Percentiles rank a stretch among this genome's conserved stretches.
These are phyloP conservation scores for Oscheius sp. DNA, from an alignment of 2,888 invertebrate genomes.

Conservation along the genomic window DNA sequence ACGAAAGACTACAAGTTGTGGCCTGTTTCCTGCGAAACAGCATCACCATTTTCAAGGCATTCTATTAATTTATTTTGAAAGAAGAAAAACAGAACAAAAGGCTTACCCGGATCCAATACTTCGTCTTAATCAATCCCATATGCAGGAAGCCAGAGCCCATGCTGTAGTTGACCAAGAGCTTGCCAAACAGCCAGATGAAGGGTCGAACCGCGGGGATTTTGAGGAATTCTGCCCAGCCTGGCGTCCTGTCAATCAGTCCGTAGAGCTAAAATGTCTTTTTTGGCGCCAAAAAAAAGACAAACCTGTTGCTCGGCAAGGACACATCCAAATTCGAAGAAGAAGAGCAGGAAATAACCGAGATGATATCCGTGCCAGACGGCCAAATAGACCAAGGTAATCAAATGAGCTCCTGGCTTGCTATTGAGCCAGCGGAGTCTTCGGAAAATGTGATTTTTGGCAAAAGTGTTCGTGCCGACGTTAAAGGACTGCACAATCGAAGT, in stretches of 20 bases:
- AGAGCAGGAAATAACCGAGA: slow-evolving; percentile 91
- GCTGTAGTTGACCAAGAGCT: slow-evolving; percentile 64
- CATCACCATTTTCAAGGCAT: no score
- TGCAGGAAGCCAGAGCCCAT: slow-evolving; percentile 72
- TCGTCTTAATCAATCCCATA: slow-evolving; percentile 73
- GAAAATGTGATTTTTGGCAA: slow-evolving; percentile 90
- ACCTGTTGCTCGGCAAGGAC: slow-evolving; percentile 88
- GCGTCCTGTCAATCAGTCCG: slow-evolving; percentile 61
- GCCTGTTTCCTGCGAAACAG: no score
- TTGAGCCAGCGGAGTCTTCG: slow-evolving; percentile 91
- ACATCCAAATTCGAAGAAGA: slow-evolving; percentile 89
- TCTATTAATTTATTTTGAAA: no score
- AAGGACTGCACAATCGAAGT: slow-evolving; percentile 90
- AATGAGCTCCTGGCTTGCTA: slow-evolving; percentile 84
- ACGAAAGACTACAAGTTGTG: no score
- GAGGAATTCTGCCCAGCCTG: slow-evolving; percentile 61
- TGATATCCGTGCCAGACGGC: slow-evolving; percentile 96
- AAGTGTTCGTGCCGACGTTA: slow-evolving; percentile 94
- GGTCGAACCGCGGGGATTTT: slow-evolving; percentile 55
- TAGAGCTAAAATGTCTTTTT: slow-evolving; percentile 58
- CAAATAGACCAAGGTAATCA: slow-evolving; percentile 85
- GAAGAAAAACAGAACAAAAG: not conserved
- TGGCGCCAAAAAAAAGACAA: slow-evolving; percentile 59
- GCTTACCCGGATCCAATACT: slow-evolving; percentile 68
- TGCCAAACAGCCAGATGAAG: slow-evolving; percentile 69